Conservation (phyloP, 2,113 vertebrate species). For the Edolisoma coerulescens region DNA sequence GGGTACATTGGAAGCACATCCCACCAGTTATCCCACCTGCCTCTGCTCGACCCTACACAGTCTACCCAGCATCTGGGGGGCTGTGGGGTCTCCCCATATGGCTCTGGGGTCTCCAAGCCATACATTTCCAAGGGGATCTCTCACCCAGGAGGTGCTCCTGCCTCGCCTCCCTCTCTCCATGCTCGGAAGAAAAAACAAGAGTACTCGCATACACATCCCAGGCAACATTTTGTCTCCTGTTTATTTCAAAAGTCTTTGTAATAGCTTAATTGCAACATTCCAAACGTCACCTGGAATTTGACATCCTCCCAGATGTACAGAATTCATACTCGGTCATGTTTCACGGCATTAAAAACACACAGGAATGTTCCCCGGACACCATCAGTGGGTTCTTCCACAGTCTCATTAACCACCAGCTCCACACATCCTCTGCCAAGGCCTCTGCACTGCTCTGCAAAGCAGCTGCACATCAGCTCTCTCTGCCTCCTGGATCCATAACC, state of each 20-base stretch:
- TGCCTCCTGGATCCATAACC: neutral
- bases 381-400: neutral
- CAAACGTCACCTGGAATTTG: neutral
- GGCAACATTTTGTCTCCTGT: neutral
- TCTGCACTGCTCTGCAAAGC: neutral
- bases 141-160: neutral
- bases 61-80: neutral
- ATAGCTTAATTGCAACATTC: slow-evolving; percentile 24
- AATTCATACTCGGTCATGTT: neutral
- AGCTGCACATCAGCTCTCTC: neutral
- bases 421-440: neutral
- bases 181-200: neutral
- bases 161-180: neutral
- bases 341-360: neutral
- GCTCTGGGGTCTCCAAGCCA: neutral
- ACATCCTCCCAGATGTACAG: slow-evolving; percentile 10
- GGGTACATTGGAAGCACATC: neutral
- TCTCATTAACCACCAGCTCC: neutral
- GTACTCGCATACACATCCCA: neutral
- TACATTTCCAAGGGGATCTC: neutral
- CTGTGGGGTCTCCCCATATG: neutral
- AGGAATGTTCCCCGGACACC: neutral
- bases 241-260: slow-evolving; percentile 46
- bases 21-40: neutral
- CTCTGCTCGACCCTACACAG: rapidly evolving